Evolutionary conservation across 2,888 invertebrate genomes (phyloP).

Genomic region (Melolontha melolontha): DNA sequence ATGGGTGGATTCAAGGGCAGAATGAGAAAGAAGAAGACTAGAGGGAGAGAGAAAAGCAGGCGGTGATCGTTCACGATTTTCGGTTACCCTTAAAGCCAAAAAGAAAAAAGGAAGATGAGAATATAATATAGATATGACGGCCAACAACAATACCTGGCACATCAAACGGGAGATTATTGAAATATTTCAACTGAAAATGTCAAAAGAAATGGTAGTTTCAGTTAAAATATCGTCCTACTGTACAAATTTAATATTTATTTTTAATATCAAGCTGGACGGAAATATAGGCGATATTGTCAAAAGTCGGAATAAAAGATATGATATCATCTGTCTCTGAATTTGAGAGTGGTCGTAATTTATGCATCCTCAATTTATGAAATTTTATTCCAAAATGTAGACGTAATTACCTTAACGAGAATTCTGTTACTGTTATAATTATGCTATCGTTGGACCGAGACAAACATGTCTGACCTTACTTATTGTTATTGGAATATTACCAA

Average conservation of each 20-base stretch:
- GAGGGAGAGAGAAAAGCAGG: slow-evolving; percentile 8
- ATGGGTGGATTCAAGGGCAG: slow-evolving; percentile 22
- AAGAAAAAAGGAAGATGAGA: slow-evolving; percentile 22
- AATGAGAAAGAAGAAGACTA: slow-evolving; percentile 6
- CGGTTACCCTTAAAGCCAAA: slow-evolving; percentile 16
- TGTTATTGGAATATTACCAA: too few species aligned
- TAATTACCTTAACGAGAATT: too few species aligned
- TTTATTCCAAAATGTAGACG: too few species aligned
- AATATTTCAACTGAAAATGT: slow-evolving; percentile 34
- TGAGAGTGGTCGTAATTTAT: too few species aligned
- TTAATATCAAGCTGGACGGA: slow-evolving; percentile 20
- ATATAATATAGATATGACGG: slow-evolving; percentile 39
- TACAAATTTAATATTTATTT: slow-evolving; percentile 33
- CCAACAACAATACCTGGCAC: slow-evolving; percentile 36
- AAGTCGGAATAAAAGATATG: background rate
- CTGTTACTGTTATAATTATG: too few species aligned
- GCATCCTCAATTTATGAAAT: too few species aligned
- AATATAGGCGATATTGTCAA: background rate
- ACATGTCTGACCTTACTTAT: too few species aligned
- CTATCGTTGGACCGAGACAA: too few species aligned
- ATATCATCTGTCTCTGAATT: too few species aligned
- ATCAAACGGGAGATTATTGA: slow-evolving; percentile 38
- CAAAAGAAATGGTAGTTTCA: slow-evolving; percentile 19
- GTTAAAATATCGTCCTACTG: slow-evolving; percentile 25
- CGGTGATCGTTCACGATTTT: slow-evolving; percentile 36